A percentile compares a stretch with the other conserved stretches of the same genome.
These are phyloP conservation scores for Megalops cyprinoides DNA, from an alignment of 2,797 vertebrate species.

Conservation along the genomic window DNA sequence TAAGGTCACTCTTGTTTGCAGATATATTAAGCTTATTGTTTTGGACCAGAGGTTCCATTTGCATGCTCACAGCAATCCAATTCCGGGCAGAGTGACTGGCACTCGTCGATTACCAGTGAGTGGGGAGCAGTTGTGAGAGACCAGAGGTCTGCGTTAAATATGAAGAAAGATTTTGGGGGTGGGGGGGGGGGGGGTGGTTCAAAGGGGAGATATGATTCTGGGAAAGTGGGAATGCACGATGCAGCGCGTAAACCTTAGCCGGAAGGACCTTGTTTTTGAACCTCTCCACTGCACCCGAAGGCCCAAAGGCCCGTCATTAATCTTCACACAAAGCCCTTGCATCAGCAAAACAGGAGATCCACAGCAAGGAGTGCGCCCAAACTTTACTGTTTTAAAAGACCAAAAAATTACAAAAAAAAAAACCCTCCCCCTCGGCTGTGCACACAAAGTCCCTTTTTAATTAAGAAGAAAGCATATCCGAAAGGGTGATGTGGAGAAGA, in stretches of 20 bases:
- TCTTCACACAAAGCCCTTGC: slow-evolving; percentile 66
- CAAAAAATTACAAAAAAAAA: slow-evolving; percentile 49
- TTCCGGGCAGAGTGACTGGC: slow-evolving; percentile 30
- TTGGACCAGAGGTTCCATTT: slow-evolving; percentile 33
- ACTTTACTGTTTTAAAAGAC: slow-evolving; percentile 35
- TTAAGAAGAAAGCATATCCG: slow-evolving; percentile 62
- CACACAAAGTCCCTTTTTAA: slow-evolving; percentile 59
- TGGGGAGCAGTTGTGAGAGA: slow-evolving; percentile 27
- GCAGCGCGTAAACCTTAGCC: slow-evolving; percentile 53
- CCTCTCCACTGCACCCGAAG: slow-evolving; percentile 64
- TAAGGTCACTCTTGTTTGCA: slow-evolving; percentile 36
- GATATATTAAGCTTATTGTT: slow-evolving; percentile 34
- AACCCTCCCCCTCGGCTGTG: slow-evolving; percentile 44
- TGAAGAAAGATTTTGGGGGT: slow-evolving; percentile 44
- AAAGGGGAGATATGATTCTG: slow-evolving; percentile 49
- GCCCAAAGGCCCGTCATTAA: slow-evolving; percentile 72
- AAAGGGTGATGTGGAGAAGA: slow-evolving; percentile 65
- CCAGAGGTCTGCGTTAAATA: slow-evolving; percentile 39
- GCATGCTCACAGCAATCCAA: slow-evolving; percentile 45
- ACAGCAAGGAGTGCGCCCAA: slow-evolving; percentile 37
- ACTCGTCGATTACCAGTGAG: slow-evolving; percentile 7
- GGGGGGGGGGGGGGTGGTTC: background rate
- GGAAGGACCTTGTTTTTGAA: slow-evolving; percentile 66
- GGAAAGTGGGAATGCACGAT: slow-evolving; percentile 45
- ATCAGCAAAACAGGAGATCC: slow-evolving; percentile 65